Evolutionary conservation across 2,113 vertebrate genomes (phyloP), one percentile per base, ranked within the genome.

Genomic region (Oxyura jamaicensis): DNA sequence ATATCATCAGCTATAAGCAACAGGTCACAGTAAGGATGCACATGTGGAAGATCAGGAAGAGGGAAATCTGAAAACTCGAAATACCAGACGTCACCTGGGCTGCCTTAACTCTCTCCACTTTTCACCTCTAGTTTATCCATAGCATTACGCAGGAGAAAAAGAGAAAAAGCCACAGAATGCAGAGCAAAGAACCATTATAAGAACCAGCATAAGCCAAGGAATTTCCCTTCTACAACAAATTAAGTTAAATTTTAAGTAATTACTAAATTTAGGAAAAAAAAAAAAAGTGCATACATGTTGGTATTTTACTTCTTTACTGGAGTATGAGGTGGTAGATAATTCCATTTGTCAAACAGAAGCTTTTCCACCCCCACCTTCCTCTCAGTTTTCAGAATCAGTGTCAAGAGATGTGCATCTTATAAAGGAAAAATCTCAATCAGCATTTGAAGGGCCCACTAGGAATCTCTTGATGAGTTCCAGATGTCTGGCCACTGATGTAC

Each of bases 391-490:
- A 3, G 46, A 91, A 88, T 95, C 60, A 69, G 75, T 2, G 2
- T 93, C 53, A 83, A 55, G 33, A 93, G 92, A 86, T 35, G 36
- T 71, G 60, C 68, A 65, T 92, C 68, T 92, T 86, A 69, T 23
- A 88, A 83, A 96, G 75, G 56, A 87, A 63, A 91, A 88, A 69
- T 85, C 68, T 94, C 68, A 77, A 60, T 95, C 75, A 67, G 33
- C 87, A 60, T 28, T 94, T 91, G 86, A 97, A 92, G 50, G 68
- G 65, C 86, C 88, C 63, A 75, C 8, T 86, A 83, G 95, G 93
- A 95, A 82, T 60, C 75, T 82, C 63, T 39, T 33, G 46, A 94
- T n/a, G 86, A 84, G 21, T 88, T 91, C 93, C 96, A 97, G 93
- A 95, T 90, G 91, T 88, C 87, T 91, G 90, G 85, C 83, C 62